phyloP scores from a whole-genome alignment of 2,797 vertebrate species.

The Characodon lateralis region DNA sequence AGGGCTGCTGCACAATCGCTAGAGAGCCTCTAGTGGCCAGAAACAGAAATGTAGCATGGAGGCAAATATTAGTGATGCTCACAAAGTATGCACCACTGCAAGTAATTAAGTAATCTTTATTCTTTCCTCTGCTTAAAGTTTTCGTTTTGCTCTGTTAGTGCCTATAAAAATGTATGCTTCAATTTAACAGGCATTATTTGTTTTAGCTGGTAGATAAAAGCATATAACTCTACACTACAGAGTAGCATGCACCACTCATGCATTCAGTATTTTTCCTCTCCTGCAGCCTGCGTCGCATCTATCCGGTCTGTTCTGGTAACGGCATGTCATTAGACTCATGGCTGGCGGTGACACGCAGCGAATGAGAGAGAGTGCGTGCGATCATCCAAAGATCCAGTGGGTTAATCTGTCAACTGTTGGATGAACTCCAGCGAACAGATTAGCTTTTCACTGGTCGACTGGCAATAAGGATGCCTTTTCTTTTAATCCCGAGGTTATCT shows the following conservation, averaged over 20 bases:
- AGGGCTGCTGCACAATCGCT: slow-evolving; percentile 71
- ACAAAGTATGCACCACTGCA: neutral
- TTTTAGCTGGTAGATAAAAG: neutral
- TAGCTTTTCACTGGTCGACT: slow-evolving; percentile 54
- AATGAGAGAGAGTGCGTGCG: slow-evolving; percentile 14
- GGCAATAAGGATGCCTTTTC: slow-evolving; percentile 37
- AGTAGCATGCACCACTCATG: neutral
- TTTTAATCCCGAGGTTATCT: slow-evolving; percentile 2
- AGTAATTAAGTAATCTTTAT: neutral
- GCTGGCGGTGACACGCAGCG: neutral
- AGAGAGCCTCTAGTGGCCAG: slow-evolving; percentile 83
- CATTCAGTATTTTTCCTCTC: slow-evolving; percentile 2
- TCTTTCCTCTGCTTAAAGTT: neutral
- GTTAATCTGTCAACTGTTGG: slow-evolving; percentile 64
- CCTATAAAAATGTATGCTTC: neutral
- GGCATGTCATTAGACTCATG: slow-evolving; percentile 16
- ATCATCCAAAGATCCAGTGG: slow-evolving; percentile 39
- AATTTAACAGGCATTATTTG: neutral
- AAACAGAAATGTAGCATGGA: slow-evolving; percentile 39
- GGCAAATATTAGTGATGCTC: neutral
- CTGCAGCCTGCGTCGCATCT: neutral
- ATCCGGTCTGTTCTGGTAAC: slow-evolving; percentile 19
- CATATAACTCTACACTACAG: neutral
- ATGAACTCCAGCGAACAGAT: slow-evolving; percentile 65
- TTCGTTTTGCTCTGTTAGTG: neutral